Conservation (phyloP, 2,113 vertebrate genomes). For the Rhynchopsitta pachyrhyncha region DNA sequence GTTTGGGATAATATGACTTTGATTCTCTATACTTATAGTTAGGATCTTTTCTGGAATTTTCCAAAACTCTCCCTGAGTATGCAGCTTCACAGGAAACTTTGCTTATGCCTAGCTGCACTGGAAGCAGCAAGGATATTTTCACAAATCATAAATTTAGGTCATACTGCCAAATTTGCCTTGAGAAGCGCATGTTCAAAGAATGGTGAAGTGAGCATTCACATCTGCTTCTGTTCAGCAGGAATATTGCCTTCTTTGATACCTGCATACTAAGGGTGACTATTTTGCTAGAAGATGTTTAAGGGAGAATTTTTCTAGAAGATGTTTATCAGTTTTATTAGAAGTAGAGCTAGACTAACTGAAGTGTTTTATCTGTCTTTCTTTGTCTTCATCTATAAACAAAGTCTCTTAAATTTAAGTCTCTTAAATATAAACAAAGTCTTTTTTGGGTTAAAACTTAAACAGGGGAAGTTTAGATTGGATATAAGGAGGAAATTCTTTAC, state of each 20-base stretch:
- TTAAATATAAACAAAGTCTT: no score
- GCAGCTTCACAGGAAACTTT: neutral
- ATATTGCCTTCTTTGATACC: neutral
- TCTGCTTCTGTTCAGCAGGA: neutral
- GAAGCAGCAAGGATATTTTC: neutral
- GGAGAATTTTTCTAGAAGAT: neutral
- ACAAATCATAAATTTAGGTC: neutral
- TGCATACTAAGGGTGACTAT: neutral
- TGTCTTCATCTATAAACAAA: neutral
- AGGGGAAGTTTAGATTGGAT: no score
- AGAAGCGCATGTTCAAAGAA: neutral
- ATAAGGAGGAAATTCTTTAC: no score
- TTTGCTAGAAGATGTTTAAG: neutral
- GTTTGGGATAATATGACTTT: neutral
- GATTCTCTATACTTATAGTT: neutral
- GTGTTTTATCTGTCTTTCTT: neutral
- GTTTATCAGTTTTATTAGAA: neutral
- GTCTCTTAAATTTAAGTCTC: neutral
- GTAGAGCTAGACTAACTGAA: neutral
- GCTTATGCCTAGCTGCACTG: neutral
- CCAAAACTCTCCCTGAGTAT: neutral
- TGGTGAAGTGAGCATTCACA: rapidly evolving
- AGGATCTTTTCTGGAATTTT: neutral
- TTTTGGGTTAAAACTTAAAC: no score
- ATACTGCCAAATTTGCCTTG: neutral